Evolutionary conservation across 2,797 vertebrate species (phyloP).

Genomic region (Coracias cyanogaster): DNA sequence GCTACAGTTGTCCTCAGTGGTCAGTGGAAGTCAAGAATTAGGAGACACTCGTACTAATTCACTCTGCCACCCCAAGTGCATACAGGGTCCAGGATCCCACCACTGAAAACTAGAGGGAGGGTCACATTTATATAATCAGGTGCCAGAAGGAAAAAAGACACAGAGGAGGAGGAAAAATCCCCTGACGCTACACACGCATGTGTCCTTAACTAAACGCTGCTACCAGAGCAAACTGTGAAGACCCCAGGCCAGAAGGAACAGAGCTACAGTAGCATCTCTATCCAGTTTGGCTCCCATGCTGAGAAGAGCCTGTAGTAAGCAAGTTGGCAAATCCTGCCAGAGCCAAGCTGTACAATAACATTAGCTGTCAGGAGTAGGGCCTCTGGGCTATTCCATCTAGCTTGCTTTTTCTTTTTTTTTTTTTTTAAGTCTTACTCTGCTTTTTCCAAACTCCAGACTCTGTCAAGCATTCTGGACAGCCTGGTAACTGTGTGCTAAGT

Average conservation of each 20-base stretch:
- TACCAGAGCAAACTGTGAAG: background rate
- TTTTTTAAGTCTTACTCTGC: background rate
- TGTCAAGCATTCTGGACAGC: constrained; percentile 39
- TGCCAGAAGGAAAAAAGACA: background rate
- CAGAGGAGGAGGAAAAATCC: background rate
- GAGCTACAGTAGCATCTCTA: background rate
- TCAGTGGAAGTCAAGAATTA: constrained; percentile 3
- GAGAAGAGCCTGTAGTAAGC: background rate
- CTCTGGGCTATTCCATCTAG: background rate
- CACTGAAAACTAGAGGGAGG: background rate
- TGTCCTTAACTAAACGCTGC: background rate
- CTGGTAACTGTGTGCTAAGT: constrained; percentile 43
- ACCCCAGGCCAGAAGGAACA: background rate
- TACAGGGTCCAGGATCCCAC: background rate
- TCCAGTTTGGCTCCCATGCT: background rate
- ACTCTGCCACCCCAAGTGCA: background rate
- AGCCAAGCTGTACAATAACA: background rate
- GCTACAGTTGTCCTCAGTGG: background rate
- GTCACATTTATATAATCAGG: background rate
- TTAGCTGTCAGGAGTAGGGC: background rate
- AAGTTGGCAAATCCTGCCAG: background rate
- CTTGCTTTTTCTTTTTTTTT: background rate
- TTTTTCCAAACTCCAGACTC: constrained; percentile 16
- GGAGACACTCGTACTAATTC: background rate
- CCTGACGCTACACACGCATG: fast-evolving